Evolutionary conservation across 2,888 invertebrate genomes (phyloP), one percentile per base, ranked within the genome.

Genomic region (Lomographa bimaculata): DNA sequence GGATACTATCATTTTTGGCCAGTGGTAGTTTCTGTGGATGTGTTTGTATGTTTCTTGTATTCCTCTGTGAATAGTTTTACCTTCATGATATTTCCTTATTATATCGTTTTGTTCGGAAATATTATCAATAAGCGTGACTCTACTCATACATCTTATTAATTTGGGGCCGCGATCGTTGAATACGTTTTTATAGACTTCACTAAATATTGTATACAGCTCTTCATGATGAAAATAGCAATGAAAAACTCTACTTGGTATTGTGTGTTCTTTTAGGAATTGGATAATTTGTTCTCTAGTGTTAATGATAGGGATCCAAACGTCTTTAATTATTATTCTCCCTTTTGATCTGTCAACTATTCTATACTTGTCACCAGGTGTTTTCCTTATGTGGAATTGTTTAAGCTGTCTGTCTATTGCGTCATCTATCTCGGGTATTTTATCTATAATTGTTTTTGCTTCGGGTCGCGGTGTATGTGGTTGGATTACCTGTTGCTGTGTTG

Each of bases 281-380:
- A 46, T 41, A 4, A 55, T 38, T 41, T 55, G 26, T 6, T 24
- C 4, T 37, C 50, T 43, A 0, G 49, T 53, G 11, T 54, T 34
- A 25, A 50, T 54, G n/a, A 54, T 35, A 1, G 49, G 50, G 1
- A 54, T 52, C 11, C 38, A 56, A 0, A 55, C 52, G 11, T 54
- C 21, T 8, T 21, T 21, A 2, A 21, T 21, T 6, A 8, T 2
- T 2, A 2, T 46, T 41, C 56, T 56, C 4, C 27, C 52, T 30
- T 53, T 45, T 34, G 21, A 21, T 8, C 21, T 21, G 8, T 26
- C 16, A 1, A 14, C 26, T 26, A 26, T 5, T 16, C 26, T 26
- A 7, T 16, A 16, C 1, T 7, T 14, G 6, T 14, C 7, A 4
- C 26, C 16, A 1, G 26, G 26, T 14, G 16, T 14, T 14, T 14